Conservation (phyloP, 92 coral and sea anemone genomes). For the Epizoanthus fatuus region DNA sequence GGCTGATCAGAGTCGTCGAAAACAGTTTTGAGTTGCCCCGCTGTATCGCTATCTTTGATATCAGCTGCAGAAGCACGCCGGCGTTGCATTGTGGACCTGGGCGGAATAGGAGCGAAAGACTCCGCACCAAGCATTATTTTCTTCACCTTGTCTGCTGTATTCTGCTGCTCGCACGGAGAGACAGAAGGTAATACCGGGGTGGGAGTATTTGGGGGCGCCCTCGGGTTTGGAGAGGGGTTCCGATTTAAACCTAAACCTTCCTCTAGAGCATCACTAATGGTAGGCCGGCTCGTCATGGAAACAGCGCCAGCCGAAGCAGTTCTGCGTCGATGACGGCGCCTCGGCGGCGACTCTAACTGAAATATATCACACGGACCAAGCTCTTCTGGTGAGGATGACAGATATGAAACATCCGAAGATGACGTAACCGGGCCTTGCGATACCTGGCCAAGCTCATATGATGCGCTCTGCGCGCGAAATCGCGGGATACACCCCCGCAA, state of each 20-base stretch:
- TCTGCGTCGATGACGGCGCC: slow-evolving; percentile 70
- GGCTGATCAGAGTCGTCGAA: slow-evolving; percentile 63
- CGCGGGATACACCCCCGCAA: slow-evolving; percentile 78
- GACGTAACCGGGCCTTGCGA: slow-evolving; percentile 7
- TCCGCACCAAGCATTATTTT: slow-evolving; percentile 49
- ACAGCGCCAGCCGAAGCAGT: slow-evolving; percentile 65
- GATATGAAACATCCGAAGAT: slow-evolving; percentile 41
- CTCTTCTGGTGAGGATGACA: slow-evolving; percentile 72
- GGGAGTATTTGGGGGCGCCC: slow-evolving; percentile 64
- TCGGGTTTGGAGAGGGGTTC: slow-evolving; percentile 26
- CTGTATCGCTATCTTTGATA: slow-evolving; percentile 31
- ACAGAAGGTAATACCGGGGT: slow-evolving; percentile 39
- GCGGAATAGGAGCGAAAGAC: slow-evolving; percentile 23
- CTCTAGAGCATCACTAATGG: neutral
- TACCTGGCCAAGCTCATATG: slow-evolving; percentile 67
- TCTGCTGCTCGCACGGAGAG: slow-evolving; percentile 32
- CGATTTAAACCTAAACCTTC: neutral
- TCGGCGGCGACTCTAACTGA: slow-evolving; percentile 86
- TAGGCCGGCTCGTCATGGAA: neutral
- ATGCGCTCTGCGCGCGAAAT: slow-evolving; percentile 88
- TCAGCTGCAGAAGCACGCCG: slow-evolving; percentile 26
- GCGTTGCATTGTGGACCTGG: slow-evolving; percentile 29
- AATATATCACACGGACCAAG: slow-evolving; percentile 56
- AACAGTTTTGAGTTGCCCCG: slow-evolving; percentile 38
- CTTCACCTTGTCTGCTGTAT: slow-evolving; percentile 58